These are phyloP conservation scores for Anthopleura sola DNA, from an alignment of 64 coral and sea anemone species.

Conservation along the genomic window DNA sequence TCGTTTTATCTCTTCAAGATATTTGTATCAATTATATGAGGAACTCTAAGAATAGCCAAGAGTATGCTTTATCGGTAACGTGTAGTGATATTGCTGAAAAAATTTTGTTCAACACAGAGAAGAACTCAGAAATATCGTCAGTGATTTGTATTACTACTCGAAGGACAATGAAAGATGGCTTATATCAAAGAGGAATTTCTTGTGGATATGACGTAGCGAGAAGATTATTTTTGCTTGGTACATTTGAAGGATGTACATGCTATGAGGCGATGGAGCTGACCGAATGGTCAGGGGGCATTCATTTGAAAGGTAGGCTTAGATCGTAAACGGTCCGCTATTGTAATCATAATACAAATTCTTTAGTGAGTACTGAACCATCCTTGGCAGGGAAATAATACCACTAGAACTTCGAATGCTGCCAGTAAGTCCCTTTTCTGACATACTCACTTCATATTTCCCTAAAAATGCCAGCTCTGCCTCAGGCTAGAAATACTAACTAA, in stretches of 20 bases:
- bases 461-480: no score
- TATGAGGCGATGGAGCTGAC: conserved; percentile 15
- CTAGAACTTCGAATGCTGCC: no score
- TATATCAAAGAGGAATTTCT: conserved; percentile 40
- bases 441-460: no score
- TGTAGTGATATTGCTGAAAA: conserved; percentile 19
- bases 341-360: background rate
- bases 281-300: conserved; percentile 32
- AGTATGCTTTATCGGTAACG: conserved; percentile 31
- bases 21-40: conserved; percentile 54
- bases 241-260: conserved; percentile 21
- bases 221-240: conserved; percentile 32
- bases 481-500: no score
- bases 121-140: background rate
- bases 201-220: conserved; percentile 15
- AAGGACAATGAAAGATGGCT: conserved; percentile 34
- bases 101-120: background rate
- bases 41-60: conserved; percentile 25
- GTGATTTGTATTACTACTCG: conserved; percentile 34
- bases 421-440: no score
- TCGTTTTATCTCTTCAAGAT: conserved; percentile 28
- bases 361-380: no score
- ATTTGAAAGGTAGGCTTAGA: conserved; percentile 36
- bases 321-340: background rate
- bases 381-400: no score